Base-by-base conservation (phyloP, 1,140 invertebrate species). In the Stegodyphus dumicola region DNA sequence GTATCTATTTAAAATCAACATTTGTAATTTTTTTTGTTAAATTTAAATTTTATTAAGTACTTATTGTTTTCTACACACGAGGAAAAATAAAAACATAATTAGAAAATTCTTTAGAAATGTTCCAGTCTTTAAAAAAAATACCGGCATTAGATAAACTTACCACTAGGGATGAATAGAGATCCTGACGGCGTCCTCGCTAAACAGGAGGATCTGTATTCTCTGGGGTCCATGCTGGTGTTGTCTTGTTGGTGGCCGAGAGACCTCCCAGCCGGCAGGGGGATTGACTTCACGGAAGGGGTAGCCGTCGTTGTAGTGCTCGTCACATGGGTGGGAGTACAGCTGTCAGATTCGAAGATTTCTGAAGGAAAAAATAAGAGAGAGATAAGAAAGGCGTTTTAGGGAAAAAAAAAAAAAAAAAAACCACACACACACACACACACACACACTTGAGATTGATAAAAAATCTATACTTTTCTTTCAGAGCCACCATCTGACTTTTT, bases 131-230 rank as follows among this genome's bases (percentile, higher is more conserved):
- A 33, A 33, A 33, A 33, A 33, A 33, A 33, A 33, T 33, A 1
- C 33, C 1, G 33, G 3, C 33, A 33, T 33, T 33, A 33, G 33
- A n/a, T 4, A 7, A 49, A 70, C 79, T 83, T 66, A 85, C 88
- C 79, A 85, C 88, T 76, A 77, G 87, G 70, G 69, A 87, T 76
- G 87, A 85, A 86, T 78, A 87, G 17, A 64, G 88, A 81, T 79
- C 88, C 87, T 83, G 88, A 69, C 77, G 88, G 85, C n/a, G 81
- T 81, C 74, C 80, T 69, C 11, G 87, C 87, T 5, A 86, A 56
- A 77, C 83, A 86, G 54, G 84, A 86, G 33, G 85, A 77, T 49
- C 75, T 67, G 83, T 86, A 87, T 13, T 87, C 76, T 54, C 86
- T 56, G 17, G 65, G 83, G 76, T 86, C 84, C 84, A 86, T 86